Evolutionary conservation across 2,113 vertebrate genomes (phyloP).

Genomic region (Stictonetta naevosa): DNA sequence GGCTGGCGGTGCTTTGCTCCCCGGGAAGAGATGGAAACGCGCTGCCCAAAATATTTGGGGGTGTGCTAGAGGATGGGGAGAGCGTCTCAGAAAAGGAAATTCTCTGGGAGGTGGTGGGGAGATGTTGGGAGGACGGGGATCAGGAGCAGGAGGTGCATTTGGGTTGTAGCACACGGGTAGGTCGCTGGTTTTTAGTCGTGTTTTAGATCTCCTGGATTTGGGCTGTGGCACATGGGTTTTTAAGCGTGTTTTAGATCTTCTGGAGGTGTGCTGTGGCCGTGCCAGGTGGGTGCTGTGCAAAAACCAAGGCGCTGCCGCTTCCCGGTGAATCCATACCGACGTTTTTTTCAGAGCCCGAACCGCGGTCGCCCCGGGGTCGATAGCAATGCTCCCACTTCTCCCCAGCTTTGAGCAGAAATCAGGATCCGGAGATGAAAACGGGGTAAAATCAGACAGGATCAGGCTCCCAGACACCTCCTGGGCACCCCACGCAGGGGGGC

Average conservation of each 20-base stretch:
- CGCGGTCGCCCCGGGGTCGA: rapidly evolving
- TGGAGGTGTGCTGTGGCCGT: background rate
- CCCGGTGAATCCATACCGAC: background rate
- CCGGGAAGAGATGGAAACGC: rapidly evolving
- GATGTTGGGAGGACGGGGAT: background rate
- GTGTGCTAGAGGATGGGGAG: background rate
- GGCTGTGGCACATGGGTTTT: too few species aligned
- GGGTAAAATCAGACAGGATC: background rate
- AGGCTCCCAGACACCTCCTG: background rate
- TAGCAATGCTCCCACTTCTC: background rate
- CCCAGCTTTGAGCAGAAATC: background rate
- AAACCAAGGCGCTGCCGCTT: background rate
- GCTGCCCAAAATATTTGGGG: background rate
- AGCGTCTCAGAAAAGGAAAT: rapidly evolving
- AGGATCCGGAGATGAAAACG: background rate
- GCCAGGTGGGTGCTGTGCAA: background rate
- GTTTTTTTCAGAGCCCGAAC: too few species aligned
- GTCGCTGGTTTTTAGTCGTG: too few species aligned
- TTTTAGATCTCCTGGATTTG: too few species aligned
- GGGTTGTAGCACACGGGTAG: too few species aligned
- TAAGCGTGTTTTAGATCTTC: too few species aligned
- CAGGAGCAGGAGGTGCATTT: background rate
- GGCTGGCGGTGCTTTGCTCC: background rate
- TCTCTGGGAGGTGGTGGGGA: background rate
- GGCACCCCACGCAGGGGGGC: too few species aligned